These are phyloP conservation scores for Aplysia californica DNA, from an alignment of 1,140 invertebrate species.

Conservation along the genomic window DNA sequence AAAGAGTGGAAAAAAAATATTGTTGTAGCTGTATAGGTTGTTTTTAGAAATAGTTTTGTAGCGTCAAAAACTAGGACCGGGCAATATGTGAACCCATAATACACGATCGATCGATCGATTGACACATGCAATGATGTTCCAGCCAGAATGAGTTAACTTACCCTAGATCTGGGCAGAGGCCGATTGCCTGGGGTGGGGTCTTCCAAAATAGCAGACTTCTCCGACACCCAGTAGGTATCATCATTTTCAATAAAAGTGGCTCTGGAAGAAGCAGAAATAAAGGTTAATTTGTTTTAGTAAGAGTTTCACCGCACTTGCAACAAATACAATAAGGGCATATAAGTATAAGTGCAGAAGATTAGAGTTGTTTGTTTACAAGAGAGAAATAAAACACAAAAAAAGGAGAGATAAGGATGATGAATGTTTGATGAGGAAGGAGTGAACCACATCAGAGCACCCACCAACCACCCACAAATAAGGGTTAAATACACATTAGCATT, in stretches of 20 bases:
- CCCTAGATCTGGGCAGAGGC: constrained; percentile 4
- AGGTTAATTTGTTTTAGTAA: not conserved
- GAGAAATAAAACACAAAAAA: not conserved
- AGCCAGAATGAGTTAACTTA: not conserved
- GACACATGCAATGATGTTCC: not conserved
- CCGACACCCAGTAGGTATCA: constrained; percentile 46
- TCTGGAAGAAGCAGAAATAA: constrained; percentile 25
- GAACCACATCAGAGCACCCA: no score
- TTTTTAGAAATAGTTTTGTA: not conserved
- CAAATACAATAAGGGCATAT: not conserved
- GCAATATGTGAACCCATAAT: not conserved
- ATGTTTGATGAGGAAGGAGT: no score
- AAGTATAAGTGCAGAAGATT: not conserved
- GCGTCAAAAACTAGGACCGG: not conserved
- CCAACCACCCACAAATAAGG: no score
- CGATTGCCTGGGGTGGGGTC: constrained; percentile 34
- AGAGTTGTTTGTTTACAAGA: not conserved
- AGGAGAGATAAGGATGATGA: not conserved
- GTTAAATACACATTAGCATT: not conserved
- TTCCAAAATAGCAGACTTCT: constrained; percentile 39
- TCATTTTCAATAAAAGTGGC: constrained; percentile 49
- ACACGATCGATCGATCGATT: not conserved
- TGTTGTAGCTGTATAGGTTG: not conserved
- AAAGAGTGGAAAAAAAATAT: not conserved
- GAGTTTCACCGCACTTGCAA: no score